These are phyloP conservation scores for Circaetus cinerascens DNA, from an alignment of 2,113 vertebrate species.

Conservation along the genomic window DNA sequence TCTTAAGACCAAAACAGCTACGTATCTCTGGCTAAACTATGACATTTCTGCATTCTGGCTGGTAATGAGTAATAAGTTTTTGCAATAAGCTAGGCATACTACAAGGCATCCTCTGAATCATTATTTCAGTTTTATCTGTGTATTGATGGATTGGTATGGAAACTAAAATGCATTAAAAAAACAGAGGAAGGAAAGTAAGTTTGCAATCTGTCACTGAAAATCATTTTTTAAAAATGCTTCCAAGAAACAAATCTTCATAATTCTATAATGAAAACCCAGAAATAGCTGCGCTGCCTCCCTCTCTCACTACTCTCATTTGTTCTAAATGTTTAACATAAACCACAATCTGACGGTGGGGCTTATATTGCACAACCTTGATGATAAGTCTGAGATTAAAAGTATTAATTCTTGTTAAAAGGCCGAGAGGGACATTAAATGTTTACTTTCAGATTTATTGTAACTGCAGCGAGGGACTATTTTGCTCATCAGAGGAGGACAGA, in stretches of 20 bases:
- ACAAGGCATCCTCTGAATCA: neutral
- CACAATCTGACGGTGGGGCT: neutral
- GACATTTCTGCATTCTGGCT: neutral
- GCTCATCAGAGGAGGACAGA: neutral
- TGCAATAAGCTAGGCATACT: neutral
- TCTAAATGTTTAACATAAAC: neutral
- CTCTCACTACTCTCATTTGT: neutral
- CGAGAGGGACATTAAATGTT: neutral
- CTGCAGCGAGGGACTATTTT: neutral
- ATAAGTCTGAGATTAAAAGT: neutral
- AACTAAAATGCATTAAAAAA: neutral
- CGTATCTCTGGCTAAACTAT: neutral
- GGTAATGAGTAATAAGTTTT: neutral
- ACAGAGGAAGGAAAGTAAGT: neutral
- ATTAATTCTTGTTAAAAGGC: neutral
- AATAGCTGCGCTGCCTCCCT: neutral
- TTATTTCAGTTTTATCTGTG: neutral
- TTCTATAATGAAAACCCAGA: neutral
- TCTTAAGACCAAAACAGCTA: neutral
- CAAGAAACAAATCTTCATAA: conserved; percentile 5
- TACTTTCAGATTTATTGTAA: neutral
- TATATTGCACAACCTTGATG: neutral
- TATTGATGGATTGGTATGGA: neutral
- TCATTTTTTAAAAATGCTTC: neutral
- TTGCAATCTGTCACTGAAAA: conserved; percentile 2